These are phyloP conservation scores for Spheniscus mendiculus DNA, from an alignment of 2,113 vertebrate genomes.

Conservation along the genomic window DNA sequence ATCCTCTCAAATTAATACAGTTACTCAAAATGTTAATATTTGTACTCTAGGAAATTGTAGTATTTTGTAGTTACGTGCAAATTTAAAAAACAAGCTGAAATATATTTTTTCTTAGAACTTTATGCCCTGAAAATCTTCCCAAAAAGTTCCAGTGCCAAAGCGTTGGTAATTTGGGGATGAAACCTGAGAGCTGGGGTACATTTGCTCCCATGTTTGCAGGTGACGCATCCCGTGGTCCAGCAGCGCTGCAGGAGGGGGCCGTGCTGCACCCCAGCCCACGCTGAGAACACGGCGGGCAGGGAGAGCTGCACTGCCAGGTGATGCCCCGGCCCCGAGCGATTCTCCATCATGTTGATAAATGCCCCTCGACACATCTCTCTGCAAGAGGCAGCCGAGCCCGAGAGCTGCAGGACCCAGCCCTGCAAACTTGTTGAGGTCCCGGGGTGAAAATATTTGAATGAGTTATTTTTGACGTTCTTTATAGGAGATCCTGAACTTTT, in stretches of 20 bases:
- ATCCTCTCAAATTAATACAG: neutral
- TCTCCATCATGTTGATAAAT: accelerated
- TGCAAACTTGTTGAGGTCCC: accelerated
- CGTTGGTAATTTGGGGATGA: neutral
- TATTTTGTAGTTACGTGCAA: neutral
- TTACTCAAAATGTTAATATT: neutral
- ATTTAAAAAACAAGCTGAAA: neutral
- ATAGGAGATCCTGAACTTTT: neutral
- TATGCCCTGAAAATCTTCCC: neutral
- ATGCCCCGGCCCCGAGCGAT: neutral
- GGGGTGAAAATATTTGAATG: neutral
- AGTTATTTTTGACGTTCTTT: neutral
- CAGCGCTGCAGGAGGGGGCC: neutral
- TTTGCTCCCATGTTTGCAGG: neutral
- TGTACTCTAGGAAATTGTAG: neutral
- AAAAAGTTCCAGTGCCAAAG: neutral
- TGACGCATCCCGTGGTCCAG: neutral
- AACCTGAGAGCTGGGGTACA: neutral
- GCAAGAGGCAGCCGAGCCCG: neutral
- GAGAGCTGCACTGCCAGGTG: neutral
- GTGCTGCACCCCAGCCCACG: neutral
- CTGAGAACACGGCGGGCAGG: neutral
- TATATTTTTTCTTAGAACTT: neutral
- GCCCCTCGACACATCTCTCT: accelerated
- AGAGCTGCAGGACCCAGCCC: neutral